A percentile compares a stretch with the other conserved stretches of the same genome.
Evolutionary conservation across 1,140 invertebrate species (phyloP).

Genomic region (Drosophila kurseongensis): DNA sequence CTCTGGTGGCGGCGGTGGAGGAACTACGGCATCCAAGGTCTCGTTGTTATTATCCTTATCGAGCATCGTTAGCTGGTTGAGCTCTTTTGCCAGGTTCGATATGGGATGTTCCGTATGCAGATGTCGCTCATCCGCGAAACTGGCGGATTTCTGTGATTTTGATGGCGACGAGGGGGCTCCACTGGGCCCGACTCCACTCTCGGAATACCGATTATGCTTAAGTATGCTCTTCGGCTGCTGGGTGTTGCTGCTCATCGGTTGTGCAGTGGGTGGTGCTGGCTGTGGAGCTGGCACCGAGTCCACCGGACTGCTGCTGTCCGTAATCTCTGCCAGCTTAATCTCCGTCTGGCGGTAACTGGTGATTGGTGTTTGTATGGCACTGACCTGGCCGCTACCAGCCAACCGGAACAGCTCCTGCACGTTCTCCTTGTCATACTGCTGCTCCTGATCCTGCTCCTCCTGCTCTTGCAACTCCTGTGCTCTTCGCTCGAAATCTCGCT

Average conservation of each 20-base stretch:
- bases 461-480: slow-evolving; percentile 91
- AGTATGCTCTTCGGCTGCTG: slow-evolving; percentile 83
- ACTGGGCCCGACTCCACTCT: slow-evolving; percentile 49
- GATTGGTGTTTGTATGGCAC: slow-evolving; percentile 78
- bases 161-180: slow-evolving; percentile 81
- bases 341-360: slow-evolving; percentile 81
- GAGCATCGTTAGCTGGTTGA: slow-evolving; percentile 65
- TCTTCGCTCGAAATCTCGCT: slow-evolving; percentile 94
- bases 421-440: slow-evolving; percentile 84
- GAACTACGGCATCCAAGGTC: slow-evolving; percentile 55
- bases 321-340: slow-evolving; percentile 74
- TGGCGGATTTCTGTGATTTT: slow-evolving; percentile 82
- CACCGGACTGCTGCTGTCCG: slow-evolving; percentile 51
- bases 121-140: slow-evolving; percentile 81
- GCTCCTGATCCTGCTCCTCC: slow-evolving; percentile 91
- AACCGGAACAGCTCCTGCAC: slow-evolving; percentile 79
- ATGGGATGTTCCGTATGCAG: slow-evolving; percentile 82
- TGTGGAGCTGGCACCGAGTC: slow-evolving; percentile 19
- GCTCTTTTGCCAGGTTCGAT: slow-evolving; percentile 73
- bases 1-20: slow-evolving; percentile 90
- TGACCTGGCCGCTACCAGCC: slow-evolving; percentile 54
- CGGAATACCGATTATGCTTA: slow-evolving; percentile 81
- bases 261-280: slow-evolving; percentile 15
- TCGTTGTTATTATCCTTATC: slow-evolving; percentile 68
- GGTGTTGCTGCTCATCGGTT: slow-evolving; percentile 24